Evolutionary conservation across 2,888 invertebrate species (phyloP).

Genomic region (Griposia aprilina): DNA sequence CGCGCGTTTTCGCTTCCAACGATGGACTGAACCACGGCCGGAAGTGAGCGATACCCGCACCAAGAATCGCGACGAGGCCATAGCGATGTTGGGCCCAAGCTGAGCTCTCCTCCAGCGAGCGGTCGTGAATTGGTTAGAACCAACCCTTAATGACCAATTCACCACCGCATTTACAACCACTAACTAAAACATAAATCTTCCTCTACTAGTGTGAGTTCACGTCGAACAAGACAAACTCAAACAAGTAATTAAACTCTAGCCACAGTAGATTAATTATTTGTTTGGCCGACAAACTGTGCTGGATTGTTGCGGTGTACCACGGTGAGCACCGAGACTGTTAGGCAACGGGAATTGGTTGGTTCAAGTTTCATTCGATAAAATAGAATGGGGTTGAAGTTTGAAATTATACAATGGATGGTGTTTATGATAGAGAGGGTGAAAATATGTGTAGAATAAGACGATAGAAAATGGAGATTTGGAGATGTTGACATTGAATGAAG

Average conservation of each 20-base stretch:
- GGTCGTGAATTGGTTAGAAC: too few relatives aligned
- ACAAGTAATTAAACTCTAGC: conserved; percentile 88
- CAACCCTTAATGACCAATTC: background rate
- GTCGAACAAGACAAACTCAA: conserved; percentile 81
- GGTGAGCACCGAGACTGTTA: conserved; percentile 48
- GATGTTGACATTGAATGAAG: background rate
- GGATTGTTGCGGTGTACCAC: conserved; percentile 71
- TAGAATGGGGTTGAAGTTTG: background rate
- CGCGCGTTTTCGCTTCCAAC: too few relatives aligned
- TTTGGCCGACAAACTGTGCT: conserved; percentile 83
- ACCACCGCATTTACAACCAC: background rate
- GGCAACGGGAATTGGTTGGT: conserved; percentile 16
- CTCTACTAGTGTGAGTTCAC: conserved; percentile 46
- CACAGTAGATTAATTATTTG: conserved; percentile 87
- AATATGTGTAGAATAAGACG: background rate
- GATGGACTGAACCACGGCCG: too few relatives aligned
- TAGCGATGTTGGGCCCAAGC: too few relatives aligned
- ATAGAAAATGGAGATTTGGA: too few relatives aligned
- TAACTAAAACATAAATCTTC: conserved; percentile 43
- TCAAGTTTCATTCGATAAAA: conserved; percentile 58
- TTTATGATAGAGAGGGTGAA: background rate
- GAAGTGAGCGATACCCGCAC: too few relatives aligned
- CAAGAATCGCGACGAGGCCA: too few relatives aligned
- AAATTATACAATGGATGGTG: background rate
- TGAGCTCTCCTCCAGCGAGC: too few relatives aligned